Evolutionary conservation across 2,888 invertebrate genomes (phyloP).

Genomic region (Autographa pulchrina): DNA sequence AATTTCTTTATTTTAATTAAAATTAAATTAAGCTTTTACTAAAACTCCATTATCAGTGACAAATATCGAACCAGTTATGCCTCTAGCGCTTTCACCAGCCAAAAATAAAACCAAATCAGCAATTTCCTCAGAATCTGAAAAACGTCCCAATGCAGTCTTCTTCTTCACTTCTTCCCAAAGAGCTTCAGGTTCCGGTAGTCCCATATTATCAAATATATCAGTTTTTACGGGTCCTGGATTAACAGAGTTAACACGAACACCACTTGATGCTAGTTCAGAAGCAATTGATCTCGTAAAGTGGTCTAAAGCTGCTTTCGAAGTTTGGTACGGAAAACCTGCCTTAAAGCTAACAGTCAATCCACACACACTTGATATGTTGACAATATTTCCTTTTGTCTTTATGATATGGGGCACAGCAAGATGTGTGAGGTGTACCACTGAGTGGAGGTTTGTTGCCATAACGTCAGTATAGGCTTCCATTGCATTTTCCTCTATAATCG

Average conservation of each 20-base stretch:
- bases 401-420: constrained; percentile 56
- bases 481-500: constrained; percentile 27
- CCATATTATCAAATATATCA: constrained; percentile 22
- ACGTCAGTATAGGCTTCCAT: constrained; percentile 33
- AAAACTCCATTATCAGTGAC: constrained; percentile 45
- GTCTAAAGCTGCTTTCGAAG: constrained; percentile 25
- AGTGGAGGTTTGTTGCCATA: constrained; percentile 44
- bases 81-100: constrained; percentile 61
- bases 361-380: no score
- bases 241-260: constrained; percentile 90
- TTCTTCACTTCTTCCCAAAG: not conserved
- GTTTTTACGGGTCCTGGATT: constrained; percentile 55
- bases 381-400: constrained; percentile 24
- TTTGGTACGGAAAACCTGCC: no score
- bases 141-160: constrained; percentile 14
- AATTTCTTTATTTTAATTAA: no score
- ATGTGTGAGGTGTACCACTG: constrained; percentile 43
- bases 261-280: constrained; percentile 84
- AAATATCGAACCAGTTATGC: constrained; percentile 57
- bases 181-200: not conserved
- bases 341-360: no score
- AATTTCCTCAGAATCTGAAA: constrained; percentile 58
- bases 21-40: not conserved
- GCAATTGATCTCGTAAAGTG: constrained; percentile 67
- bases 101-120: constrained; percentile 61